Conservation (phyloP, 2,797 vertebrate genomes). For the Sebastolobus altivelis region DNA sequence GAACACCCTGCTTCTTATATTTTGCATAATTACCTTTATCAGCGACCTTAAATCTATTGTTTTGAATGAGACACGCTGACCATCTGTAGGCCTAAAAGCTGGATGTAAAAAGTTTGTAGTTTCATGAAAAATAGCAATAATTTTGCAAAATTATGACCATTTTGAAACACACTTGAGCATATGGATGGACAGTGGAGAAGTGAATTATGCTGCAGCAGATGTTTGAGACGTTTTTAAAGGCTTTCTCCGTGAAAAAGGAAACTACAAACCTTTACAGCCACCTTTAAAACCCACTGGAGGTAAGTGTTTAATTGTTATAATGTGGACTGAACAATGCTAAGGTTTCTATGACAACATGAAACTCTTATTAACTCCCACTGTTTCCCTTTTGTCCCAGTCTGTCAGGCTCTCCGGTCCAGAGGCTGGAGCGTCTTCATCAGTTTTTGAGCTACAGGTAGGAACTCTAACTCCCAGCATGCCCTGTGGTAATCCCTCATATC, state of each 20-base stretch:
- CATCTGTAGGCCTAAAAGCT: slow-evolving; percentile 24
- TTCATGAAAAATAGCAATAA: neutral
- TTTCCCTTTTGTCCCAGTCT: neutral
- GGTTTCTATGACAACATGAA: neutral
- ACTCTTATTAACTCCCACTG: neutral
- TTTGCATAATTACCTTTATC: slow-evolving; percentile 20
- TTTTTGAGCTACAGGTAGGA: slow-evolving; percentile 91
- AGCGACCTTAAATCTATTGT: neutral
- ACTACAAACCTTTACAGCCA: slow-evolving; percentile 12
- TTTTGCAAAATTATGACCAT: too few relatives aligned
- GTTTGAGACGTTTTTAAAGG: too few relatives aligned
- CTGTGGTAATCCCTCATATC: slow-evolving; percentile 85
- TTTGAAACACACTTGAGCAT: too few relatives aligned
- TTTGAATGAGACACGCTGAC: neutral
- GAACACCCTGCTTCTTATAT: neutral
- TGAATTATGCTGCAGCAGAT: too few relatives aligned
- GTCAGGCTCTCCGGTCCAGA: slow-evolving; percentile 26
- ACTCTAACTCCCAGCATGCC: slow-evolving; percentile 92
- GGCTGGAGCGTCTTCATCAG: slow-evolving; percentile 85
- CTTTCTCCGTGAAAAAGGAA: neutral
- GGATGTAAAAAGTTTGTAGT: slow-evolving; percentile 4
- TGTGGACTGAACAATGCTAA: neutral
- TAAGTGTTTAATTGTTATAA: neutral
- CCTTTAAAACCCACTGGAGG: neutral
- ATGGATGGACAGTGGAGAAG: too few relatives aligned